Conservation (phyloP, 2,888 invertebrate species). For the Carabus problematicus region DNA sequence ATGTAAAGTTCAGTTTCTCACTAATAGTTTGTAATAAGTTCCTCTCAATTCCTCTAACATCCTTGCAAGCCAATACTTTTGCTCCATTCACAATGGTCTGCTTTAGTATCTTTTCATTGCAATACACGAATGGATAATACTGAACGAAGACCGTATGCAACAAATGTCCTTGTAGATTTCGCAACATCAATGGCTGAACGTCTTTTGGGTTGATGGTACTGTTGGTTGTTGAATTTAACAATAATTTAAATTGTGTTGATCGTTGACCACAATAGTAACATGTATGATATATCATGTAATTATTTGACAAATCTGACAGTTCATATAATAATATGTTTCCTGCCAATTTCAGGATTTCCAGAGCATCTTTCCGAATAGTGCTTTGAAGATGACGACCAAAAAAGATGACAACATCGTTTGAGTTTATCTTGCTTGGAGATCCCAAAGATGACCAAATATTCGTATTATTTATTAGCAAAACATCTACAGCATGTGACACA, state of each 20-base stretch:
- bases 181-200: constrained; percentile 15
- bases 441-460: constrained; percentile 18
- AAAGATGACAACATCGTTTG: constrained; percentile 19
- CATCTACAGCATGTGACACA: constrained; percentile 7
- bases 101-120: constrained; percentile 8
- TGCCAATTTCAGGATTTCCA: constrained; percentile 21
- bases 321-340: constrained; percentile 24
- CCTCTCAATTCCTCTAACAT: constrained; percentile 34
- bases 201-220: not conserved
- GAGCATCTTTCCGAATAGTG: not conserved
- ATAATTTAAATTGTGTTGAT: constrained; percentile 24
- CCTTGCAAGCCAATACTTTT: constrained; percentile 11
- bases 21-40: constrained; percentile 28
- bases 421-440: constrained; percentile 1
- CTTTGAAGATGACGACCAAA: constrained; percentile 2
- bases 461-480: constrained; percentile 19
- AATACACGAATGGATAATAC: constrained; percentile 35
- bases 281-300: constrained; percentile 3
- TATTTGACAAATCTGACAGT: not conserved
- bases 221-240: constrained; percentile 5
- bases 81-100: constrained; percentile 1
- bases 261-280: constrained; percentile 34
- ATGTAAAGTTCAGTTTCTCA: constrained; percentile 35
- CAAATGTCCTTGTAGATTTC: constrained; percentile 28
- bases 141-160: constrained; percentile 26